These are phyloP conservation scores for Acanthiza pusilla DNA, from an alignment of 2,797 vertebrate genomes.

Conservation along the genomic window DNA sequence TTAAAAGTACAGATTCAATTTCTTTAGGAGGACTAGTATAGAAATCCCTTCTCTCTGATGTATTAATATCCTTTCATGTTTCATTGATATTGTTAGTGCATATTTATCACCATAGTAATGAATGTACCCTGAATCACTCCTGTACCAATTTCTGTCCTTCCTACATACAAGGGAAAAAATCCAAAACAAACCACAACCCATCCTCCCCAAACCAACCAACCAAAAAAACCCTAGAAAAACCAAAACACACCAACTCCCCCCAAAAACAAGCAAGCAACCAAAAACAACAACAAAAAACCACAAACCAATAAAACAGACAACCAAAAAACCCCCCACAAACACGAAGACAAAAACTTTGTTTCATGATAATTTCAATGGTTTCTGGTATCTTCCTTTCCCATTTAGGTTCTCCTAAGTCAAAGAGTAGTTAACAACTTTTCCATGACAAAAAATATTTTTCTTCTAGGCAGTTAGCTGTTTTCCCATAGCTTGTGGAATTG, in stretches of 20 bases:
- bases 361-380: background rate
- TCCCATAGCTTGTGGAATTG: background rate
- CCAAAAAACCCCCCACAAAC: background rate
- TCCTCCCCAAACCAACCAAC: background rate
- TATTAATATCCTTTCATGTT: background rate
- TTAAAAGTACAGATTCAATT: background rate
- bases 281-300: background rate
- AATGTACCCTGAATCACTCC: background rate
- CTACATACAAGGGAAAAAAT: background rate
- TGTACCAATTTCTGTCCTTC: background rate
- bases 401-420: background rate
- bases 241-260: fast-evolving
- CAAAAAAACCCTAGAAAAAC: background rate
- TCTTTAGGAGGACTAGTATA: background rate
- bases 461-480: background rate
- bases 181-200: fast-evolving
- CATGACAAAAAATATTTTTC: background rate
- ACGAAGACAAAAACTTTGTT: background rate
- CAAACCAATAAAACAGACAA: too few relatives aligned
- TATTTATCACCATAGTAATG: background rate
- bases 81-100: background rate
- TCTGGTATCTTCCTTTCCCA: background rate
- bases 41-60: background rate
- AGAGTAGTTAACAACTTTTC: background rate
- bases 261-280: background rate